Evolutionary conservation across 2,888 invertebrate species (phyloP), one percentile per base, ranked within the genome.

Genomic region (Criorhina ranunculi): DNA sequence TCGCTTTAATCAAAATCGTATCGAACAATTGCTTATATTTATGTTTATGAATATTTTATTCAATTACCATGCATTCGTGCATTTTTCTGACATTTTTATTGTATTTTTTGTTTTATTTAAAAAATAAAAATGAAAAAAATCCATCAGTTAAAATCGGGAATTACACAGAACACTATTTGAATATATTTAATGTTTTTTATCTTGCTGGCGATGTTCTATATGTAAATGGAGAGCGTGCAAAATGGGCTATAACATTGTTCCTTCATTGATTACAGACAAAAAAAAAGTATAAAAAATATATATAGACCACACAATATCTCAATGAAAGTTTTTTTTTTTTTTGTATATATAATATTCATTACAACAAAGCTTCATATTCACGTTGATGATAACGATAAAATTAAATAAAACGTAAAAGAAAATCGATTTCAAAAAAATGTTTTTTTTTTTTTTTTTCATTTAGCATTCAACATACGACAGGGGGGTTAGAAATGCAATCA

Each of bases 401-500:
- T 53, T 44, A 62, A 73, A 73, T 37, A 66, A 79, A 81, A 76
- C 57, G 37, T 24, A 24, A 24, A 24, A 24, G 24, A 82, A 82
- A 83, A 66, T 66, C 53, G 59, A 70, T 79, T 69, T 66, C 17
- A 78, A 83, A 82, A 73, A 77, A n/a, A n/a, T n/a, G n/a, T n/a
- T n/a, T n/a, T n/a, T n/a, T n/a, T n/a, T n/a, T 8, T 12, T 37
- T 60, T 37, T 60, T 72, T 69, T 78, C 78, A 78, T 78, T 77
- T 70, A 40, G 78, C 85, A 85, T 85, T 85, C 85, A 80, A 80
- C 80, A 85, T 85, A 76, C 85, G 85, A 85, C 85, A 85, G 85
- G 85, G 66, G 82, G 80, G 85, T 85, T 85, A 85, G 85, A 85
- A 85, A 85, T 85, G 85, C 85, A 85, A 85, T 80, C 85, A 85